Conservation (phyloP, 2,888 invertebrate species). For the Pammene fasciana region DNA sequence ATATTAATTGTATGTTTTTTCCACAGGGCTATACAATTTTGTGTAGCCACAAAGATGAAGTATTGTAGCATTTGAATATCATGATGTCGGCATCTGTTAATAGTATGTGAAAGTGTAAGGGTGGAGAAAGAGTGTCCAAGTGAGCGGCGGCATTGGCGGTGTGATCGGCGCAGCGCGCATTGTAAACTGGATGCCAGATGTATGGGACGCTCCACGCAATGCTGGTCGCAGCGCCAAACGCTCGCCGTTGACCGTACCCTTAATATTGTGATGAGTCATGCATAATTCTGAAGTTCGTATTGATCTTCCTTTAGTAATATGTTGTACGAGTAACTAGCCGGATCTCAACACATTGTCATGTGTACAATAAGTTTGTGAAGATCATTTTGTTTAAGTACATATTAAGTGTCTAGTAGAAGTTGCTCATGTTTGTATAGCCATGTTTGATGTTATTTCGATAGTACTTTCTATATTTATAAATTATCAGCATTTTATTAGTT, state of each 20-base stretch:
- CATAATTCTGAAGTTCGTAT: slow-evolving; percentile 32
- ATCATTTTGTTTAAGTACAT: slow-evolving; percentile 35
- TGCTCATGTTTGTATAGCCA: slow-evolving; percentile 32
- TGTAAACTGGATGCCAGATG: too few species aligned
- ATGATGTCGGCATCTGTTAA: neutral
- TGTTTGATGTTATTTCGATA: slow-evolving; percentile 27
- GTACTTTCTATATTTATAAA: slow-evolving; percentile 12
- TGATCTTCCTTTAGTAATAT: slow-evolving; percentile 38
- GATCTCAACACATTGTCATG: slow-evolving; percentile 36
- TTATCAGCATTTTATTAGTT: neutral
- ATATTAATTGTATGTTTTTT: neutral
- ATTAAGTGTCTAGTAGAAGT: slow-evolving; percentile 35
- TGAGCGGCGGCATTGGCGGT: too few species aligned
- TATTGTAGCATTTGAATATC: neutral
- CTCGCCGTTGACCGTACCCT: too few species aligned
- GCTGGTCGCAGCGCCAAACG: too few species aligned
- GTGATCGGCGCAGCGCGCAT: too few species aligned
- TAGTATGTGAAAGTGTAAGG: slow-evolving; percentile 1
- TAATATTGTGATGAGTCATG: slow-evolving; percentile 18
- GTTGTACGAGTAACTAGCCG: slow-evolving; percentile 29
- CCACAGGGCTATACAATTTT: neutral
- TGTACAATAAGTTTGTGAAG: slow-evolving; percentile 19
- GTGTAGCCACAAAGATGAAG: neutral
- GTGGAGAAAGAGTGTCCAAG: neutral
- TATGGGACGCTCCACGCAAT: too few species aligned